A percentile compares a stretch with the other conserved stretches of the same genome.
Conservation (phyloP, 1,140 invertebrate species). For the Papilio xuthus region DNA sequence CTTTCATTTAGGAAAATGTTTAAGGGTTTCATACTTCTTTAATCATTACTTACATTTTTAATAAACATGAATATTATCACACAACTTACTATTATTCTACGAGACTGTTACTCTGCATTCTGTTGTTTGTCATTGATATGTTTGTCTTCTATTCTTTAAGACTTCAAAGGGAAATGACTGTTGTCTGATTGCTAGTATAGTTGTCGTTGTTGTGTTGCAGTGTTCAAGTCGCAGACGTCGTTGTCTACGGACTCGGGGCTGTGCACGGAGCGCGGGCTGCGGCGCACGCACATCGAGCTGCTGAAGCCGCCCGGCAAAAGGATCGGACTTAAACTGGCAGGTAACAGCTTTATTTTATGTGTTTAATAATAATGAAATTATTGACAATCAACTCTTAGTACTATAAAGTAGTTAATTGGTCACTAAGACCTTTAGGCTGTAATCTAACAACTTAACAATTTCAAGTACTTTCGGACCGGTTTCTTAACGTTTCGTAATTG, state of each 20-base stretch:
- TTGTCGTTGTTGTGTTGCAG: slow-evolving; percentile 63
- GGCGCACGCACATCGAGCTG: slow-evolving; percentile 69
- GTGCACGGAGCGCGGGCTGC: slow-evolving; percentile 69
- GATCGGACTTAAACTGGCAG: slow-evolving; percentile 78
- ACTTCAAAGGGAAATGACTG: neutral
- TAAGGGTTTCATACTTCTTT: too few species aligned
- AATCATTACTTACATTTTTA: too few species aligned
- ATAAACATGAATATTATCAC: too few species aligned
- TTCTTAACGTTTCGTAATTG: neutral
- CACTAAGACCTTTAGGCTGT: too few species aligned
- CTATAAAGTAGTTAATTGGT: neutral
- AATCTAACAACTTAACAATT: too few species aligned
- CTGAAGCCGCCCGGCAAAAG: slow-evolving; percentile 67
- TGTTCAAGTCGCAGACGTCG: slow-evolving; percentile 77
- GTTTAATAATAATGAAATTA: neutral
- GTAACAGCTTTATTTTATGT: slow-evolving; percentile 46
- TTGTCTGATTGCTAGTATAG: neutral
- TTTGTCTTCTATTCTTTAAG: neutral
- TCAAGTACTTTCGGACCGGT: neutral
- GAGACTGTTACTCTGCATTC: too few species aligned
- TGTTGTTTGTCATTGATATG: neutral
- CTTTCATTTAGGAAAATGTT: too few species aligned
- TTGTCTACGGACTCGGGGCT: slow-evolving; percentile 73
- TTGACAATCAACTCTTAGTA: neutral
- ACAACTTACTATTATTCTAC: too few species aligned